Evolutionary conservation across 2,797 vertebrate species (phyloP).

Genomic region (Hylomyscus alleni): DNA sequence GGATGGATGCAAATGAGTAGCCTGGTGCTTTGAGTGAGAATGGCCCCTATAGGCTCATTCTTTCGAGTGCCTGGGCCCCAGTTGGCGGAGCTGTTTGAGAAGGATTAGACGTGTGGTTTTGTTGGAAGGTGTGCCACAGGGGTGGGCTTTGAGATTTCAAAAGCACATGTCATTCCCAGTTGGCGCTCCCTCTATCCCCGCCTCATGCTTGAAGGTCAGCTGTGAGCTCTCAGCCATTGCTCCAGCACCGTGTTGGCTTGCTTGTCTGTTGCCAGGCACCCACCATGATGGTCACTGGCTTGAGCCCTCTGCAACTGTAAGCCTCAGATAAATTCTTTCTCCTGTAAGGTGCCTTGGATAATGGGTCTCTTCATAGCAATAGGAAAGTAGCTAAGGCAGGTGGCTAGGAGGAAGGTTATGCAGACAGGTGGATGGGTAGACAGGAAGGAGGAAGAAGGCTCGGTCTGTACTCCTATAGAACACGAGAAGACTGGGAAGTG

Average conservation of each 20-base stretch:
- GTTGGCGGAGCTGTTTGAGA: background rate
- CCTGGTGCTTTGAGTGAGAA: background rate
- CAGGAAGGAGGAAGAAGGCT: fast-evolving
- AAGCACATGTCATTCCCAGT: too few relatives aligned
- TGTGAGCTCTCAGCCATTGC: background rate
- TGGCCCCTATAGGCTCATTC: background rate
- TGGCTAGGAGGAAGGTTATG: background rate
- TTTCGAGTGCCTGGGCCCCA: background rate
- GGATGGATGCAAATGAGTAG: too few relatives aligned
- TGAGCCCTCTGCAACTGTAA: background rate
- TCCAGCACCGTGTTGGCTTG: background rate
- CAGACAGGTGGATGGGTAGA: too few relatives aligned
- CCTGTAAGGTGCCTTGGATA: background rate
- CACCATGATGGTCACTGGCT: background rate
- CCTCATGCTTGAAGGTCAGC: background rate
- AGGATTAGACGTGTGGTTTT: background rate
- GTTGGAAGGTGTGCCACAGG: background rate
- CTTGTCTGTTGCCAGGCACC: too few relatives aligned
- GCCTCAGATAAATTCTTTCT: background rate
- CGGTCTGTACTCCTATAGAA: background rate
- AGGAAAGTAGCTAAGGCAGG: background rate
- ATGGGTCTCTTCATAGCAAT: background rate
- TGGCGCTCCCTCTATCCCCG: background rate
- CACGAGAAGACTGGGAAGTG: background rate
- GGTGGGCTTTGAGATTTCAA: background rate